These are phyloP conservation scores for Saccopteryx bilineata DNA, from an alignment of 2,113 vertebrate genomes.

Conservation along the genomic window DNA sequence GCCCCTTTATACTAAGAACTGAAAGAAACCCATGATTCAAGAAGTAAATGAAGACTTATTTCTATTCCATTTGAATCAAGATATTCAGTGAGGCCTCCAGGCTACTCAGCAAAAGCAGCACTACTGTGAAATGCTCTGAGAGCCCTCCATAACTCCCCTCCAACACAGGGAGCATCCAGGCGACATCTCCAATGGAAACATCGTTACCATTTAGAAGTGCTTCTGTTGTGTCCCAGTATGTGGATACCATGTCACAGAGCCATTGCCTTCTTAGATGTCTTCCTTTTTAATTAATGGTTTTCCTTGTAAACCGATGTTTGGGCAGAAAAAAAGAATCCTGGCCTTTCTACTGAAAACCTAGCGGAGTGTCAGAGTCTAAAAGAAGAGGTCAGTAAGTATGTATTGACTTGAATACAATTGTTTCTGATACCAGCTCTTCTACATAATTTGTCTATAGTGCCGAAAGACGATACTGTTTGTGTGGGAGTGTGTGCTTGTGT, in stretches of 20 bases:
- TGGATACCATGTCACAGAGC: no score
- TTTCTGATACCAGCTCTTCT: neutral
- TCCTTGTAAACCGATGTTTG: neutral
- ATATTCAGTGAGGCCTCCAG: no score
- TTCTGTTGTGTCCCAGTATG: neutral
- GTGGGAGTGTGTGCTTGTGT: fast-evolving
- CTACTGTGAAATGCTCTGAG: neutral
- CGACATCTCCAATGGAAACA: neutral
- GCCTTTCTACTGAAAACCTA: neutral
- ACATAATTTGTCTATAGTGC: neutral
- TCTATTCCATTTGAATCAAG: neutral
- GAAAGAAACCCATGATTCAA: neutral
- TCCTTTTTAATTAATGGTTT: neutral
- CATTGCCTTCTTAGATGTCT: fast-evolving
- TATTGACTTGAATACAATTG: neutral
- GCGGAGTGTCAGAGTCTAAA: no score
- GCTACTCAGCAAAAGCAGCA: neutral
- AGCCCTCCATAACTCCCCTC: fast-evolving
- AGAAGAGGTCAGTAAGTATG: neutral
- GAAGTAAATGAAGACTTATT: neutral
- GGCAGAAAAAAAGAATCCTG: neutral
- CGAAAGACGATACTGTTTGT: neutral
- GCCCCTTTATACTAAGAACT: neutral
- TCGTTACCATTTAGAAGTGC: neutral
- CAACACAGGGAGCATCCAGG: neutral